phyloP scores from a whole-genome alignment of 2,797 vertebrate species.

The Peromyscus melanophrys region DNA sequence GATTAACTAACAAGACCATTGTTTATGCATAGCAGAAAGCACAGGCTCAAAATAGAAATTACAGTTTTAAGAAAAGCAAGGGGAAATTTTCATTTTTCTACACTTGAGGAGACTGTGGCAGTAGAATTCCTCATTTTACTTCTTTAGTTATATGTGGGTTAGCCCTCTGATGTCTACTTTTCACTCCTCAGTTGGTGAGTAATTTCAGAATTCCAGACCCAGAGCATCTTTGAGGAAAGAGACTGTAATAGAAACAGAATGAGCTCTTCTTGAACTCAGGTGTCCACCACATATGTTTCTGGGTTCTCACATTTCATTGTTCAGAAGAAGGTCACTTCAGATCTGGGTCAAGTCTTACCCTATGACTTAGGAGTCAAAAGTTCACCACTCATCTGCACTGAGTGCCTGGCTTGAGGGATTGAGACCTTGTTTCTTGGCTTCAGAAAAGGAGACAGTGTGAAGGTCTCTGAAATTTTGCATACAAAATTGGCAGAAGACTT shows the following conservation, averaged over 20 bases:
- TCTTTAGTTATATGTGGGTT: neutral
- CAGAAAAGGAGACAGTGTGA: neutral
- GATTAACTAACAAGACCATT: neutral
- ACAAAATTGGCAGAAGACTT: neutral
- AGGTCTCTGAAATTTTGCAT: neutral
- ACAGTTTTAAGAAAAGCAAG: neutral
- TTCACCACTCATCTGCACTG: neutral
- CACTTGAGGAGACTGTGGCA: neutral
- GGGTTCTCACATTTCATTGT: neutral
- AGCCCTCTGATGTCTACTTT: neutral
- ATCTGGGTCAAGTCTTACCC: neutral
- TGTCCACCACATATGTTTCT: neutral
- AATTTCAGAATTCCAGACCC: neutral
- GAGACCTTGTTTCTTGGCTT: neutral
- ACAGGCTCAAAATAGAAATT: constrained; percentile 3
- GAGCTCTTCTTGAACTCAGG: neutral
- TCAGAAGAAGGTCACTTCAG: neutral
- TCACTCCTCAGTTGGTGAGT: neutral
- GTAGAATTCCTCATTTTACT: neutral
- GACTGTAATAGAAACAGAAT: neutral
- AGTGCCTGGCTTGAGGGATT: neutral
- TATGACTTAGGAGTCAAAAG: neutral
- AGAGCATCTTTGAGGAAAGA: neutral
- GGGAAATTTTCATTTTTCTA: neutral
- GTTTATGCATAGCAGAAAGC: neutral